Evolutionary conservation across 2,113 vertebrate species (phyloP).

Genomic region (Alectura lathami): DNA sequence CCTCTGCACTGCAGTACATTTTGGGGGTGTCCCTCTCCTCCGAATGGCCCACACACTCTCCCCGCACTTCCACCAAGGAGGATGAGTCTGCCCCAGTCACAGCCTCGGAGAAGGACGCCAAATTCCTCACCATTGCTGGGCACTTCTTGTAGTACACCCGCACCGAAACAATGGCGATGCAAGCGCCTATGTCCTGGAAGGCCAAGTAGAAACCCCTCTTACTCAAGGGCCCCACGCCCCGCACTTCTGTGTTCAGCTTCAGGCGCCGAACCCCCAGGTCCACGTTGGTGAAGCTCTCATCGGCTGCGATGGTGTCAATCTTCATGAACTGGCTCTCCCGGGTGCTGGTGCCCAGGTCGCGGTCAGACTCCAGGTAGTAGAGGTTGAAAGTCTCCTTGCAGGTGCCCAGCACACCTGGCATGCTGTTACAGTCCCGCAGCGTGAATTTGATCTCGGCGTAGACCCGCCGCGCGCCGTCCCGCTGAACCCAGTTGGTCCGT

Average conservation of each 20-base stretch:
- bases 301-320: constrained; percentile 94
- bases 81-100: constrained; percentile 95
- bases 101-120: constrained; percentile 92
- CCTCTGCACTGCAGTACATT: constrained; percentile 98
- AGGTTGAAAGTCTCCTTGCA: constrained; percentile 99
- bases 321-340: constrained; percentile 93
- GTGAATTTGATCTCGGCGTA: constrained; percentile 97
- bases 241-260: constrained; percentile 94
- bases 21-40: constrained; percentile 96
- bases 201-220: constrained; percentile 94
- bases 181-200: constrained; percentile 96
- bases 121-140: constrained; percentile 86
- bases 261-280: constrained; percentile 93
- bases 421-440: constrained; percentile 95
- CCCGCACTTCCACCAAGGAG: constrained; percentile 93
- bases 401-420: constrained; percentile 93
- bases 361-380: constrained; percentile 92
- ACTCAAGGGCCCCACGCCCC: constrained; percentile 88
- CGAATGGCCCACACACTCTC: constrained; percentile 91
- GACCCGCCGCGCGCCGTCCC: constrained; percentile 87
- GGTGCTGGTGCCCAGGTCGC: constrained; percentile 85
- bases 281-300: constrained; percentile 95
- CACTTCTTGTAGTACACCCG: constrained; percentile 96
- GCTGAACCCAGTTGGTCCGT: constrained; percentile 89
- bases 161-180: constrained; percentile 92